Conservation (phyloP, 2,113 vertebrate species). For the Vicugna pacos region DNA sequence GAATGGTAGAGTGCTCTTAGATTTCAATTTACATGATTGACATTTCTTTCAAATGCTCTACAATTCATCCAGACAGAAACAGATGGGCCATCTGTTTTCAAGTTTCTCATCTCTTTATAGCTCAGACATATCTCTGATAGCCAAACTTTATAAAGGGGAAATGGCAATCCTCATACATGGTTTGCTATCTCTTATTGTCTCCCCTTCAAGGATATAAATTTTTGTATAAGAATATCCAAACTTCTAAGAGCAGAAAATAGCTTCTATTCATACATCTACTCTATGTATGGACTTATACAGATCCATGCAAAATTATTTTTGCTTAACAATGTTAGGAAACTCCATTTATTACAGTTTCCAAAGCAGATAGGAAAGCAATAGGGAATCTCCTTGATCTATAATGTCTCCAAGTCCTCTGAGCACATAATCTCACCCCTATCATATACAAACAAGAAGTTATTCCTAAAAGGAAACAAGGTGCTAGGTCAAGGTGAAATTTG, state of each 20-base stretch:
- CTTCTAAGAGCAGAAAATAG: constrained; percentile 32
- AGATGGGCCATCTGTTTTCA: constrained; percentile 76
- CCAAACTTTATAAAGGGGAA: constrained; percentile 52
- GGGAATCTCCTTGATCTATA: background rate
- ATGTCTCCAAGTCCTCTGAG: background rate
- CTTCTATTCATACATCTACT: background rate
- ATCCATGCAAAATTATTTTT: background rate
- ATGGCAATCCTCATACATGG: constrained; percentile 7
- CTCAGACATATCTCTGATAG: constrained; percentile 68
- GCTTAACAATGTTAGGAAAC: background rate
- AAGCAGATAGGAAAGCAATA: background rate
- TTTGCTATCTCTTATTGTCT: background rate
- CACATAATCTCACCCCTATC: background rate
- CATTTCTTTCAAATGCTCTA: constrained; percentile 65
- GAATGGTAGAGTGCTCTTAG: constrained; percentile 17
- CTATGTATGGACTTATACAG: background rate
- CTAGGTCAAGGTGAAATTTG: background rate
- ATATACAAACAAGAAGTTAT: background rate
- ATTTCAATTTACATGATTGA: constrained; percentile 71
- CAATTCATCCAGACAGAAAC: constrained; percentile 54
- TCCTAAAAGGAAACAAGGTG: background rate
- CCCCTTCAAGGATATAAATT: constrained; percentile 55
- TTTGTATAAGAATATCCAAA: background rate
- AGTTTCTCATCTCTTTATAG: constrained; percentile 70
- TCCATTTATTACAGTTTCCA: background rate